Evolutionary conservation across 2,797 vertebrate genomes (phyloP).

Genomic region (Amphiprion clarkii): DNA sequence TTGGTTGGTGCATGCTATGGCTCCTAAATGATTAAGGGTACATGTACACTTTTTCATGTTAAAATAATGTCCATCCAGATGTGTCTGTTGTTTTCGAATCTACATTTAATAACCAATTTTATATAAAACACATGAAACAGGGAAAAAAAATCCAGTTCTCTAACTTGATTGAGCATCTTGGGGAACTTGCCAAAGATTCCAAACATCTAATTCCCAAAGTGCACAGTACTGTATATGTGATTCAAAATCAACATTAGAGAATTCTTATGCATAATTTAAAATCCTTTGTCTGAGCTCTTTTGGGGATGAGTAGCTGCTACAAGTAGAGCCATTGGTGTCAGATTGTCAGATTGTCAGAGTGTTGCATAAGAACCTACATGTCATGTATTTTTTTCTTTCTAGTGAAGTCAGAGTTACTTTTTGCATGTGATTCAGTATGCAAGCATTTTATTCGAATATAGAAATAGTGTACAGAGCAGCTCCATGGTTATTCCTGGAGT

Average conservation of each 20-base stretch:
- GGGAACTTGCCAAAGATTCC: not conserved
- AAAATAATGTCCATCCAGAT: too few species aligned
- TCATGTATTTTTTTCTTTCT: not conserved
- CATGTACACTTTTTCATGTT: too few species aligned
- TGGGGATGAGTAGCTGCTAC: not conserved
- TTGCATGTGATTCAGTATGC: constrained; percentile 21
- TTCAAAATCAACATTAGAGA: not conserved
- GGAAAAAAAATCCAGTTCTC: too few species aligned
- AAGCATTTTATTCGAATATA: constrained; percentile 23
- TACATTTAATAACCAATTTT: too few species aligned
- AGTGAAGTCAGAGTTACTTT: constrained; percentile 11
- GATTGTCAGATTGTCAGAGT: constrained; percentile 6
- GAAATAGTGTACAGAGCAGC: not conserved
- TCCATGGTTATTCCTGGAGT: constrained; percentile 35
- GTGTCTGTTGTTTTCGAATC: too few species aligned
- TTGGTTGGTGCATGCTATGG: too few species aligned
- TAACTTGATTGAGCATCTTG: too few species aligned
- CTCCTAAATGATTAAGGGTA: too few species aligned
- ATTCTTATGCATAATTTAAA: not conserved
- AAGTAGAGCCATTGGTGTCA: not conserved
- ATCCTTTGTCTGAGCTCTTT: not conserved
- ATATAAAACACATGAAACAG: too few species aligned
- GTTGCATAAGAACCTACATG: constrained; percentile 14
- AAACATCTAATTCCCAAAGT: not conserved
- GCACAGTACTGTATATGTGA: not conserved